phyloP scores from a whole-genome alignment of 2,113 vertebrate species.

The Ammodytes marinus region DNA sequence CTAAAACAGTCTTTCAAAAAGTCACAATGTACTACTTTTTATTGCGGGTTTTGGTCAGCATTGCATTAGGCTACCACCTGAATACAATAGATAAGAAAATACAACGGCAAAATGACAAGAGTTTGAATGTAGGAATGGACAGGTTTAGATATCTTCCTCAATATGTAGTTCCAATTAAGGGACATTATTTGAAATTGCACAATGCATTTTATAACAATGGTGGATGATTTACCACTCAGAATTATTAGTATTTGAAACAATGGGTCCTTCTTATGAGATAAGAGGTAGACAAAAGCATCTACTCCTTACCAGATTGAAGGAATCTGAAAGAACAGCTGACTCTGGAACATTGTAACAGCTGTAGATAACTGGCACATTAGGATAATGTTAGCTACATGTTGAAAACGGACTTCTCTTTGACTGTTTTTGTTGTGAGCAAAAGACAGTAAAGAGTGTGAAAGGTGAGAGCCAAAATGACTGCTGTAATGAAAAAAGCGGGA shows the following conservation, averaged over 20 bases:
- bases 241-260: neutral
- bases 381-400: no score
- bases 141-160: neutral
- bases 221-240: neutral
- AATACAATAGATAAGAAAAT: conserved; percentile 14
- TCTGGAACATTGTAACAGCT: no score
- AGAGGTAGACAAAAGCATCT: neutral
- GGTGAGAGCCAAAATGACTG: conserved; percentile 11
- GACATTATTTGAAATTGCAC: no score
- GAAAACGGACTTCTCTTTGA: neutral
- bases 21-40: conserved; percentile 2
- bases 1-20: neutral
- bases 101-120: neutral
- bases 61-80: conserved; percentile 4
- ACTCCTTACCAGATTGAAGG: neutral
- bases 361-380: no score
- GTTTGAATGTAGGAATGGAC: neutral
- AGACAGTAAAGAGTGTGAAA: neutral
- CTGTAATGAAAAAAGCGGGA: conserved; percentile 53
- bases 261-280: neutral
- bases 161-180: neutral
- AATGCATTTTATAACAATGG: neutral
- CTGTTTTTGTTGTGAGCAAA: neutral
- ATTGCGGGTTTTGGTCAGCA: neutral
- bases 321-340: no score